Percentiles rank a stretch among this genome's conserved stretches.
Conservation (phyloP, 2,113 vertebrate genomes). For the Astatoreochromis straeleni region DNA sequence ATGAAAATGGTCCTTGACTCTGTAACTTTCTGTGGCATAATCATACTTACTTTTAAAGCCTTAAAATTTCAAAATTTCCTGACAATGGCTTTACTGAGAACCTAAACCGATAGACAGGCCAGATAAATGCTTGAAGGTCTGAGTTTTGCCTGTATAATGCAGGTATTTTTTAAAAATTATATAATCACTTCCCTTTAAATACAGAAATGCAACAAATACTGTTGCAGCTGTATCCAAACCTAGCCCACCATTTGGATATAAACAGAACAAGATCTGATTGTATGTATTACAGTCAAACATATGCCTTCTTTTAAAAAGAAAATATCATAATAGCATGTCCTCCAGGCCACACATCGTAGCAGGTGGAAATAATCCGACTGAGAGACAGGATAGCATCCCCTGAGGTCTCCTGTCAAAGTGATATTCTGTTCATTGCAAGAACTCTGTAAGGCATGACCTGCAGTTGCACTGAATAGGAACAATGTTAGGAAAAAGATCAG, state of each 20-base stretch:
- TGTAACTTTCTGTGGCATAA: not conserved
- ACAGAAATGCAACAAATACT: not conserved
- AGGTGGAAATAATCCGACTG: slow-evolving; percentile 49
- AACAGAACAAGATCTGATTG: not conserved
- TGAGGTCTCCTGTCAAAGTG: slow-evolving; percentile 12
- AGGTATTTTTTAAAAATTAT: not conserved
- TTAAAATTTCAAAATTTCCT: not conserved
- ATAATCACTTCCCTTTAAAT: not conserved
- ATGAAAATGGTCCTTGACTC: not conserved
- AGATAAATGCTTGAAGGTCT: not conserved
- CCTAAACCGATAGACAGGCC: not conserved
- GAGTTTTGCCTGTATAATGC: not conserved
- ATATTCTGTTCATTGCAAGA: slow-evolving; percentile 28
- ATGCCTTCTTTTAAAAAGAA: not conserved
- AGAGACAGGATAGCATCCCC: slow-evolving; percentile 1
- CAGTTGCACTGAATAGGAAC: not conserved
- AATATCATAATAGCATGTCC: not conserved
- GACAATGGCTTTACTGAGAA: not conserved
- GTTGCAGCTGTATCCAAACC: not conserved
- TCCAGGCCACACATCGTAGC: slow-evolving; percentile 1
- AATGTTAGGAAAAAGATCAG: not conserved
- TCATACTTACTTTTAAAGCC: not conserved
- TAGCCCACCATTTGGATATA: not conserved
- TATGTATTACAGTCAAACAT: not conserved
- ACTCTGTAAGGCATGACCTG: slow-evolving; percentile 49